Evolutionary conservation across 1,140 invertebrate genomes (phyloP), one percentile per base, ranked within the genome.

Genomic region (Eueides isabella): DNA sequence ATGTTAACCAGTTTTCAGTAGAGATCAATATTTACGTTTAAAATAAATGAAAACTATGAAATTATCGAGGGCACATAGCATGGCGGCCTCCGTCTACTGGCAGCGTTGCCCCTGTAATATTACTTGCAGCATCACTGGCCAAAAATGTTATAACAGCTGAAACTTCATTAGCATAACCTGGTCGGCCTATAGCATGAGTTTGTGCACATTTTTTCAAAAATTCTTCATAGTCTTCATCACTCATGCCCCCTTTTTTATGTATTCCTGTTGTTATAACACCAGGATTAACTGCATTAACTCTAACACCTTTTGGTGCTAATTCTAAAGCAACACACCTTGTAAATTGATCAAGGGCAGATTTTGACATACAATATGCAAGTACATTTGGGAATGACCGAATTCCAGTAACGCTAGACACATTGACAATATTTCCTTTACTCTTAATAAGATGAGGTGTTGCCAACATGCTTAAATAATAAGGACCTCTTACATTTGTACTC

Each of bases 351-450:
- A 98, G 77, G 23, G 97, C 96, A 73, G 96, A 90, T 93, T 98
- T 98, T 30, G 96, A 97, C 93, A 97, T 96, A 80, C 95, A 96
- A 84, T 98, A 98, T 0, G 96, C 94, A 65, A 96, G 85, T 35
- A 95, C 90, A 78, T 94, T 94, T 28, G 95, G 93, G 76, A 96
- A 96, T 11, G 96, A 94, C 90, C 97, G 91, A 29, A 96, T 81
- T n/a, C 97, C 97, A 81, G 94, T 95, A 1, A 98, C 96, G 86
- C 97, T 97, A 2, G 97, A 97, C 4, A 98, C 96, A 90, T 98
- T 98, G 0, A 98, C 96, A 80, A 97, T 96, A 76, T 95, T 96
- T 19, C 96, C 96, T 90, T 96, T 96, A 2, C 95, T 94, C 87
- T 95, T 92, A 26, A 96, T 93, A 6, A 98, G 92, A 89, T 97